Base-by-base conservation (phyloP, 2,797 vertebrate species). In the Acropternis orthonyx region DNA sequence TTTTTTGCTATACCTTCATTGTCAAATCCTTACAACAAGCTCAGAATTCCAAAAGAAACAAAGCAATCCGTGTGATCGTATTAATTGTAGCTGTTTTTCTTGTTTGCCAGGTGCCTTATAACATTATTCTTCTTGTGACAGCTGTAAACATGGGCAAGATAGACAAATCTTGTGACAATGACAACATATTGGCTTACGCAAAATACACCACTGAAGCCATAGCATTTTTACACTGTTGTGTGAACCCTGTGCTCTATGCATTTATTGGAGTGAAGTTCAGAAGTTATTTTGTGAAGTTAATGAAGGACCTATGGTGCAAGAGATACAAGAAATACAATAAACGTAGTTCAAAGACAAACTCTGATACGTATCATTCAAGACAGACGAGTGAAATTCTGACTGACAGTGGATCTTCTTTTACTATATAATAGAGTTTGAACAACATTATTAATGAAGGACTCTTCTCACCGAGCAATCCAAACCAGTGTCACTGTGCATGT, bases 191-290 rank as follows among this genome's bases (percentile, higher is more conserved):
- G 43, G 17, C 79, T 10, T 96, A 97, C 12, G 76, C 77, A 3
- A 91, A 91, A 51, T 97, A 65, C 2, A 24, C 97, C 79, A 98
- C 98, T 1, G 97, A 98, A 96, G 98, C 97, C 28, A 20, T 99
- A 52, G 97, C 98, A 7, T 99, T 99, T 97, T 98, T 99, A 56
- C 99, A 99, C 94, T 99, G 99, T 92, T 99, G 99, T 17, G 96
- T 99, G 75, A 99, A 99, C 78, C 99, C 99, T 3, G 92, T 99
- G 75, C 98, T 99, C 36, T 99, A 99, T 2, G 99, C 99, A 3
- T 99, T 99, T 85, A 94, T 99, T 3, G 99, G 99, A 14, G 98
- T 99, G 61, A 99, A 98, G 95, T 99, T 99, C 94, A 97, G 99
- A 81, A 98, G 88, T 96, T 98, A 99, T 96, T 99, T 99, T 88